phyloP scores from a whole-genome alignment of 2,113 vertebrate genomes.

The Ardeotis arabs region DNA sequence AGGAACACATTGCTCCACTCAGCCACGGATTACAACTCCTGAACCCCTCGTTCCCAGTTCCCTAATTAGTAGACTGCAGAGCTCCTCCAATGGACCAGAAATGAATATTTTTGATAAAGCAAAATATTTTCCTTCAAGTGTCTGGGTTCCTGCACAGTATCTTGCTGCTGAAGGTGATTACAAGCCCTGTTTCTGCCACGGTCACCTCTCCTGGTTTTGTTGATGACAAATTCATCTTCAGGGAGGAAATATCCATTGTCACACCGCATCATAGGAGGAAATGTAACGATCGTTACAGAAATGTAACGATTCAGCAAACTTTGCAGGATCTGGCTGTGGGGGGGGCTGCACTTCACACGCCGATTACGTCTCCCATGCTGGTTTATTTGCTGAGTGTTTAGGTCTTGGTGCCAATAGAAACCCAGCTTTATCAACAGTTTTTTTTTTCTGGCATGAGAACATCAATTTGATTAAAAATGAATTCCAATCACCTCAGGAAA shows the following conservation, averaged over 20 bases:
- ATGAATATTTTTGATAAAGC: background rate
- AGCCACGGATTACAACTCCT: background rate
- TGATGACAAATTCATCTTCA: constrained; percentile 4
- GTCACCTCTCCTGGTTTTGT: background rate
- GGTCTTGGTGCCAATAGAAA: constrained; percentile 27
- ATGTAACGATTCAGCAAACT: constrained; percentile 3
- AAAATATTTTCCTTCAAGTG: constrained; percentile 3
- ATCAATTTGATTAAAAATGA: constrained; percentile 17
- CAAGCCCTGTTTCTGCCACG: background rate
- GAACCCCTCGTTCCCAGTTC: background rate
- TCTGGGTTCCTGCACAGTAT: background rate
- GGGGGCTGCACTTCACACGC: background rate
- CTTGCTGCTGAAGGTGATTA: background rate
- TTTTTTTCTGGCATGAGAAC: background rate
- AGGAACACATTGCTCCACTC: background rate
- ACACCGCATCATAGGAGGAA: background rate
- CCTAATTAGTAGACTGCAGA: constrained; percentile 2
- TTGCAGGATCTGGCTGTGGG: background rate
- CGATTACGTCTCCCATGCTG: background rate
- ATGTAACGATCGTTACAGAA: constrained; percentile 6
- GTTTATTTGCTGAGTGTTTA: constrained; percentile 41
- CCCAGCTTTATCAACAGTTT: background rate
- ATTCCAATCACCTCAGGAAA: background rate
- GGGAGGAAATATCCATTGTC: constrained; percentile 32
- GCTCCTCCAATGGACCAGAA: background rate